phyloP scores from a whole-genome alignment of 2,888 invertebrate species.

The Stictocephala bisonia region DNA sequence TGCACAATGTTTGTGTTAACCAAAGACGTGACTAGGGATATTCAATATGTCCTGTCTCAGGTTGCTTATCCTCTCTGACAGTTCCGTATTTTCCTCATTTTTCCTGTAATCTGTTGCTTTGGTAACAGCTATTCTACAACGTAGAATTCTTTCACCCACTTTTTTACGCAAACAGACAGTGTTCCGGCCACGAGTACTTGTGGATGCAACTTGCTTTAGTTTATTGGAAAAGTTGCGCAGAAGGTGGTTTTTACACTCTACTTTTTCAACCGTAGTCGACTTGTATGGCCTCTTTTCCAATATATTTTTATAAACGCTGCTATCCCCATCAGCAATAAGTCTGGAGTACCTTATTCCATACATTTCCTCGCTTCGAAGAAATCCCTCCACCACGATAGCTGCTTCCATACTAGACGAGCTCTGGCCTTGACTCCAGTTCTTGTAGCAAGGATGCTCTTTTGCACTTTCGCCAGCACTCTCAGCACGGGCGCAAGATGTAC shows the following conservation, averaged over 20 bases:
- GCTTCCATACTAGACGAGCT: conserved; percentile 32
- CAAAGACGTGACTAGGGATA: conserved; percentile 33
- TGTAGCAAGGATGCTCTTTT: conserved; percentile 34
- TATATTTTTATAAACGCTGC: conserved; percentile 18
- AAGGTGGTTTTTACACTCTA: conserved; percentile 31
- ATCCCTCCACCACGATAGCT: conserved; percentile 35
- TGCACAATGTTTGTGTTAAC: conserved; percentile 20
- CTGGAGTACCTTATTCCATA: conserved; percentile 39
- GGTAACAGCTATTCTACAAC: conserved; percentile 23
- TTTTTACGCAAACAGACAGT: conserved; percentile 23
- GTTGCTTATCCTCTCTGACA: background rate
- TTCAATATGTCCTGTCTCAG: conserved; percentile 33
- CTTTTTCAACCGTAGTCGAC: background rate
- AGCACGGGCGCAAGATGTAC: conserved; percentile 32
- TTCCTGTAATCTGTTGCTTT: conserved; percentile 15
- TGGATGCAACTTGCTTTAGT: conserved; percentile 6
- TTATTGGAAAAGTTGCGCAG: conserved; percentile 23
- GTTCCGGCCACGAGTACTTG: conserved; percentile 16
- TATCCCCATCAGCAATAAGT: conserved; percentile 31
- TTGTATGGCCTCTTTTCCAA: background rate
- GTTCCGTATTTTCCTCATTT: background rate
- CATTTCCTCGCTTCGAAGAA: conserved; percentile 36
- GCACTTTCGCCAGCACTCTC: background rate
- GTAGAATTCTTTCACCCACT: conserved; percentile 24
- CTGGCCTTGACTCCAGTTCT: conserved; percentile 18